Percentiles rank a stretch among this genome's conserved stretches.
Conservation (phyloP, 2,797 vertebrate genomes). For the Coregonus sp. region DNA sequence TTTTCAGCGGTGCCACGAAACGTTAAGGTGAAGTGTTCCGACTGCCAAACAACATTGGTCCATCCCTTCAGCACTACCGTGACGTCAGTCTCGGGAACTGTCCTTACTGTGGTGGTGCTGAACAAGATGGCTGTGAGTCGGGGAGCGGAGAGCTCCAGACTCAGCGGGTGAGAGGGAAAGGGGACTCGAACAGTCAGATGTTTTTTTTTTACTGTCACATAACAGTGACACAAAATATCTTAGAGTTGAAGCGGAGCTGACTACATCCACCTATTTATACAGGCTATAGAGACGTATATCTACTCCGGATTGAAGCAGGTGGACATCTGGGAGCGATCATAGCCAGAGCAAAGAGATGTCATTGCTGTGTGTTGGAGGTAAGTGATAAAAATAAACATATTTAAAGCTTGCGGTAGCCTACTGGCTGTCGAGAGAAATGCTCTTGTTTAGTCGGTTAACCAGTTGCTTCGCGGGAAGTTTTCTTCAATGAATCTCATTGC, state of each 20-base stretch:
- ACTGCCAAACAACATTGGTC: conserved; percentile 12
- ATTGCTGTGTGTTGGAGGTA: conserved; percentile 93
- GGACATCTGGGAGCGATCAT: conserved; percentile 49
- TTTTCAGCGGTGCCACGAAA: neutral
- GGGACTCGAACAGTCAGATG: neutral
- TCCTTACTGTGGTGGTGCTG: conserved; percentile 79
- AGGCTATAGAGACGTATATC: conserved; percentile 28
- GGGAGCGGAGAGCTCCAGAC: conserved; percentile 57
- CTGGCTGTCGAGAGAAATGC: neutral
- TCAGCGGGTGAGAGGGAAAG: neutral
- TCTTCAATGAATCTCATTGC: neutral
- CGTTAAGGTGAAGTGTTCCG: conserved; percentile 18
- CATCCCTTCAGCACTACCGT: conserved; percentile 40
- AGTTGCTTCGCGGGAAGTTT: neutral
- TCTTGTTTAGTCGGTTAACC: neutral
- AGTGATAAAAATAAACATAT: conserved; percentile 36
- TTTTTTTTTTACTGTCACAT: conserved; percentile 19
- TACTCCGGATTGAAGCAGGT: conserved; percentile 52
- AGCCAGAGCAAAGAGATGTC: conserved; percentile 79
- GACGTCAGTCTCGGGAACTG: conserved; percentile 81
- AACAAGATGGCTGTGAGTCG: conserved; percentile 79
- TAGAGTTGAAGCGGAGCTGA: conserved; percentile 33
- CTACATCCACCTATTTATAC: conserved; percentile 27
- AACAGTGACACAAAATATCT: conserved; percentile 19
- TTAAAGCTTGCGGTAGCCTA: neutral